Conservation (phyloP, 2,888 invertebrate genomes). For the Zeuzera pyrina region DNA sequence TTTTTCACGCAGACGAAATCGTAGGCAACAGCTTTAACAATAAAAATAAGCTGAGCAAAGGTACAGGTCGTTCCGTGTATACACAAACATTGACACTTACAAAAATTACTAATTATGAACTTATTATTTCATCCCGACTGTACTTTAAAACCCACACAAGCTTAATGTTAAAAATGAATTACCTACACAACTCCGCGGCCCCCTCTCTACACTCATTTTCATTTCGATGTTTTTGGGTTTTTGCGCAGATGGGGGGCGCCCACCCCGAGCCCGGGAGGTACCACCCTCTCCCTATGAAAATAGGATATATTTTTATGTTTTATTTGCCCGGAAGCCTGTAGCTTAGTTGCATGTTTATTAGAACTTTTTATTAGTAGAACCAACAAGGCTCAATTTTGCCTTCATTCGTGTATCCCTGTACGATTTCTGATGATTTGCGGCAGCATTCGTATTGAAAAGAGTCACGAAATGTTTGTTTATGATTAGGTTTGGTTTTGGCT, state of each 20-base stretch:
- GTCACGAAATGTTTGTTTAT: conserved; percentile 55
- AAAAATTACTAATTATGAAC: neutral
- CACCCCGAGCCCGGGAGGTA: conserved; percentile 22
- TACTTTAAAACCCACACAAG: conserved; percentile 72
- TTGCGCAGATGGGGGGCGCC: conserved; percentile 62
- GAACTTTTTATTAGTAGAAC: conserved; percentile 72
- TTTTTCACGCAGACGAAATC: too few relatives aligned
- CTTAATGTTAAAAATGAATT: conserved; percentile 73
- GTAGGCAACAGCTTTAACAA: too few relatives aligned
- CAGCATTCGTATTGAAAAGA: conserved; percentile 38
- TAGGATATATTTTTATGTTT: conserved; percentile 75
- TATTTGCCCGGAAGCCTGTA: conserved; percentile 71
- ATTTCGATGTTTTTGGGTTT: conserved; percentile 75
- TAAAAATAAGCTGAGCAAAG: too few relatives aligned
- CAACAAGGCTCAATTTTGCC: conserved; percentile 43
- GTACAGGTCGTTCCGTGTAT: too few relatives aligned
- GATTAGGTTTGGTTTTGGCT: conserved; percentile 16
- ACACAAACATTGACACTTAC: neutral
- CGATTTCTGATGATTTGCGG: conserved; percentile 45
- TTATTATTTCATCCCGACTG: conserved; percentile 28
- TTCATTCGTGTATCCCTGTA: conserved; percentile 26
- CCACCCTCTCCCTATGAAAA: conserved; percentile 69
- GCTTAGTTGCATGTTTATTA: conserved; percentile 74
- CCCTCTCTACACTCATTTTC: conserved; percentile 71
- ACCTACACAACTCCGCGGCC: conserved; percentile 61